Percentiles rank a stretch among this genome's conserved stretches.
These are phyloP conservation scores for Saccopteryx leptura DNA, from an alignment of 2,113 vertebrate species.

Conservation along the genomic window DNA sequence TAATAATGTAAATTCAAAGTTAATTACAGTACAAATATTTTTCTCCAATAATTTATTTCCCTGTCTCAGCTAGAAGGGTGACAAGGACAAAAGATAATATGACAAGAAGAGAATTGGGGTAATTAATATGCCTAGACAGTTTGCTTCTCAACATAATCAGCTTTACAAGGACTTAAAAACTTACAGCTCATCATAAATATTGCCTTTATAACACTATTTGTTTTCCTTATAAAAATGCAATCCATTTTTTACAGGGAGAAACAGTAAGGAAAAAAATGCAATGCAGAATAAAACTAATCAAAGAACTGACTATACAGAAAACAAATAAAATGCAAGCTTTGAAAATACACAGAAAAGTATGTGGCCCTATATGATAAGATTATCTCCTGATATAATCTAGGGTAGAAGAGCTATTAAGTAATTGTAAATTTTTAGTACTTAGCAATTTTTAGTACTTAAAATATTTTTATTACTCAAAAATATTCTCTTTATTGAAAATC, in stretches of 20 bases:
- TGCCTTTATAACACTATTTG: background rate
- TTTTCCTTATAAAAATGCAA: slow-evolving; percentile 6
- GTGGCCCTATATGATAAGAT: background rate
- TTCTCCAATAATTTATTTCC: slow-evolving; percentile 23
- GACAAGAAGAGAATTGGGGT: background rate
- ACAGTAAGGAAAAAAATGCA: background rate
- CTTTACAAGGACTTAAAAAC: background rate
- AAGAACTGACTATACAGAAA: background rate
- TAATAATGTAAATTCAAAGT: slow-evolving; percentile 38
- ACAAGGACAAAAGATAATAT: background rate
- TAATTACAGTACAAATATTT: background rate
- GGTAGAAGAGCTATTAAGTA: background rate
- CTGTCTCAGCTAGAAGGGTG: background rate
- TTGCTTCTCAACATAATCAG: background rate
- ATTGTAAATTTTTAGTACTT: background rate
- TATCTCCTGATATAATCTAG: background rate
- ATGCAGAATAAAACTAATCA: slow-evolving; percentile 18
- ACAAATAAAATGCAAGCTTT: background rate
- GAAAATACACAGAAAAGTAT: background rate
- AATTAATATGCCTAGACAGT: background rate
- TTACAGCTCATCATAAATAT: background rate
- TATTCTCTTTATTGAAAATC: slow-evolving; percentile 3
- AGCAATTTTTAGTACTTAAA: background rate
- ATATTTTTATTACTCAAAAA: slow-evolving; percentile 23
- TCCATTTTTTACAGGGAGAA: background rate